These are phyloP conservation scores for Hydriomena furcata DNA, from an alignment of 2,888 invertebrate species.

Conservation along the genomic window DNA sequence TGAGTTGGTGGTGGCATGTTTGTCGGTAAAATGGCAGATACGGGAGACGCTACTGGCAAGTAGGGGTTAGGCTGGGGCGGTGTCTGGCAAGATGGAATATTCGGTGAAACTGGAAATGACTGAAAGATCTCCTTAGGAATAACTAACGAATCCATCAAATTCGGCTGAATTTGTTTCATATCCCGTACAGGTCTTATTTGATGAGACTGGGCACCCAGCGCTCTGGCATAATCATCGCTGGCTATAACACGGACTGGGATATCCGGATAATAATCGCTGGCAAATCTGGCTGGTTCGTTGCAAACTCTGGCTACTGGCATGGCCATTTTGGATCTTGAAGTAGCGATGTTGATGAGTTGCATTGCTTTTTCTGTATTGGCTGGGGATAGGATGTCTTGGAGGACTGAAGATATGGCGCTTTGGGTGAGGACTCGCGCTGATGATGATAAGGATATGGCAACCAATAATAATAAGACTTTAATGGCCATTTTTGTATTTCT, in stretches of 20 bases:
- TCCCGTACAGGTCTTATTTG: constrained; percentile 11
- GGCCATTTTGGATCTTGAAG: constrained; percentile 10
- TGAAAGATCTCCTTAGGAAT: constrained; percentile 24
- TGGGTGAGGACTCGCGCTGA: constrained; percentile 28
- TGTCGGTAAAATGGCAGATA: constrained; percentile 46
- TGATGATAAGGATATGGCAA: constrained; percentile 13
- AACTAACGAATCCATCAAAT: constrained; percentile 16
- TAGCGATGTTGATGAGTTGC: constrained; percentile 35
- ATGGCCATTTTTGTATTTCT: constrained; percentile 22
- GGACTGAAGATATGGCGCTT: constrained; percentile 31
- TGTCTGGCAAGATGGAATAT: constrained; percentile 10
- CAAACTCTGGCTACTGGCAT: constrained; percentile 13
- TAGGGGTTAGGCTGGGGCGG: constrained; percentile 41
- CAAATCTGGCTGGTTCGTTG: constrained; percentile 7
- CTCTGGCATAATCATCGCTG: constrained; percentile 18
- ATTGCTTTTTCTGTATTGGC: constrained; percentile 41
- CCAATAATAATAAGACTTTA: constrained; percentile 4
- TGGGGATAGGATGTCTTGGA: constrained; percentile 49
- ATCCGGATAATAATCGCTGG: constrained; percentile 6
- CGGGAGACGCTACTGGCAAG: constrained; percentile 52
- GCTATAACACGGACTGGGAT: constrained; percentile 13
- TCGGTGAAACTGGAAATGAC: constrained; percentile 5
- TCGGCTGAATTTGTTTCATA: background rate
- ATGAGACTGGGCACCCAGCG: background rate
- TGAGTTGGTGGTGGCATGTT: constrained; percentile 50